A percentile compares a stretch with the other conserved stretches of the same genome.
These are phyloP conservation scores for Siniperca scherzeri DNA, from an alignment of 2,797 vertebrate species.

Conservation along the genomic window DNA sequence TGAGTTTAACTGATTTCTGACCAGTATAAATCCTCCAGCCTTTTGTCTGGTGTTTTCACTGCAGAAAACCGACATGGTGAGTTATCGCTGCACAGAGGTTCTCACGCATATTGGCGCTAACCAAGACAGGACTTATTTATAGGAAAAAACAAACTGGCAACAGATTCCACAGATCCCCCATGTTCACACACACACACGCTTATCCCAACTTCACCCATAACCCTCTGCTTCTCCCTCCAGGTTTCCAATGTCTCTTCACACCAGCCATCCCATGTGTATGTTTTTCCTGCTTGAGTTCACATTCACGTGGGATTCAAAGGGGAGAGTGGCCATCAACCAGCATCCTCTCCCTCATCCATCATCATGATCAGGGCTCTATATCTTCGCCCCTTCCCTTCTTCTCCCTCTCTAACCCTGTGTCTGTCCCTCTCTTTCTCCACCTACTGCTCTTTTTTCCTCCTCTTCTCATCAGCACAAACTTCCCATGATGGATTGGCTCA, in stretches of 20 bases:
- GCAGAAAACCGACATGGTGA: conserved; percentile 42
- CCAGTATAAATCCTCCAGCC: conserved; percentile 63
- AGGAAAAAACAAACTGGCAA: neutral
- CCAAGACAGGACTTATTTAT: conserved; percentile 31
- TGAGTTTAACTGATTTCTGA: conserved; percentile 73
- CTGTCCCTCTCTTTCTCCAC: conserved; percentile 42
- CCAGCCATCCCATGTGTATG: conserved; percentile 13
- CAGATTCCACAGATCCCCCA: conserved; percentile 1
- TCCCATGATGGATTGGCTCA: conserved; percentile 75
- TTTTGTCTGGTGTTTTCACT: conserved; percentile 58
- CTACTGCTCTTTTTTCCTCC: conserved; percentile 22
- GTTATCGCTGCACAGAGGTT: conserved; percentile 28
- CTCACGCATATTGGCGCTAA: conserved; percentile 41
- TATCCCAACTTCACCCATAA: neutral
- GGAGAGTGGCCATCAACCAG: conserved; percentile 56
- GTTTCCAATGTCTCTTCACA: conserved; percentile 25
- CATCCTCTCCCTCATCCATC: conserved; percentile 75
- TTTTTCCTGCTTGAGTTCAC: conserved; percentile 47
- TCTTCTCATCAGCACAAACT: conserved; percentile 62
- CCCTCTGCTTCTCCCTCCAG: conserved; percentile 10
- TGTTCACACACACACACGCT: neutral
- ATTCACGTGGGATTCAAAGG: conserved; percentile 30
- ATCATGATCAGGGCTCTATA: conserved; percentile 53
- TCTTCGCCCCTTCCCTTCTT: conserved; percentile 41
- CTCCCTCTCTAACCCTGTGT: conserved; percentile 15